These are phyloP conservation scores for Tenthredo distinguenda DNA, from an alignment of 2,888 invertebrate genomes.

Conservation along the genomic window DNA sequence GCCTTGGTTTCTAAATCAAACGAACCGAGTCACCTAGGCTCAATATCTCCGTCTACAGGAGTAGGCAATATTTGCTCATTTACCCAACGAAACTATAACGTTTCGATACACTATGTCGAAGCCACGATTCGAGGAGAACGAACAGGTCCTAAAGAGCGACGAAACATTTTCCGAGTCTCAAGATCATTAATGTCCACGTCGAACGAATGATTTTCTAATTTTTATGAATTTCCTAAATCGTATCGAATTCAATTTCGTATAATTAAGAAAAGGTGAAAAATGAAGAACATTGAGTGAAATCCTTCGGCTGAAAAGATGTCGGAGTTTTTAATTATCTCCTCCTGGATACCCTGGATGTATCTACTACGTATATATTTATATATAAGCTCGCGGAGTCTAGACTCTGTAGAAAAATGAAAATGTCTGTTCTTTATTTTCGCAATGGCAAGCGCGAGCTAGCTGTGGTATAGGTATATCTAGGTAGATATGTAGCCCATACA, in stretches of 20 bases:
- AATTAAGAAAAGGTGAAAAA: neutral
- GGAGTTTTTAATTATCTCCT: conserved; percentile 1
- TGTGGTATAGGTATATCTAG: neutral
- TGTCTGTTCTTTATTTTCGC: conserved; percentile 10
- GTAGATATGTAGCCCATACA: neutral
- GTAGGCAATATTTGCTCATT: neutral
- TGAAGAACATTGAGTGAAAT: neutral
- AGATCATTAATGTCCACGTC: too few species aligned
- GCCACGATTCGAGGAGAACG: neutral
- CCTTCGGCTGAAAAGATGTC: neutral
- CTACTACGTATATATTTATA: neutral
- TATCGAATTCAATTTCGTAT: neutral
- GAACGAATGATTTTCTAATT: too few species aligned
- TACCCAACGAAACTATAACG: neutral
- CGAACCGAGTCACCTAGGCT: conserved; percentile 15
- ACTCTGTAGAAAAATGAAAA: conserved; percentile 20
- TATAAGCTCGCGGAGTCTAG: neutral
- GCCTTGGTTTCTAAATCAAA: conserved; percentile 36
- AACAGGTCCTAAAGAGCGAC: too few species aligned
- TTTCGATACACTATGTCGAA: neutral
- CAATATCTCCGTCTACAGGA: neutral
- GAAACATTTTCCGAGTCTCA: too few species aligned
- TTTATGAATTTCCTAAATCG: too few species aligned
- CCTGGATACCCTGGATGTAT: neutral
- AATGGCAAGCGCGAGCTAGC: neutral